Evolutionary conservation across 1,140 invertebrate genomes (phyloP).

Genomic region (Sinella curviseta): DNA sequence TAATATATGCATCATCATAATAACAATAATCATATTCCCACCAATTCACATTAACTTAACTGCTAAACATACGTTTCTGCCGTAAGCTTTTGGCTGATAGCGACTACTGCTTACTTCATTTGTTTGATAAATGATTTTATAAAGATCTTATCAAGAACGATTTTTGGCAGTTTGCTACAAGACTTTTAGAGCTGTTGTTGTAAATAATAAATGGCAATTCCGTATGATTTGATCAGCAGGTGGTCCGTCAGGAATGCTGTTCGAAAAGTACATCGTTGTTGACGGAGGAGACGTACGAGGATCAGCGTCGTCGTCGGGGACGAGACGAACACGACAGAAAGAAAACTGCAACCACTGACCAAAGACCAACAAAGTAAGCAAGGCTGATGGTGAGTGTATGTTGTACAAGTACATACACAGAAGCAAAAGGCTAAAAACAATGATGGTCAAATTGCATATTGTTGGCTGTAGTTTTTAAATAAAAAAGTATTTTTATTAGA

Average conservation of each 20-base stretch:
- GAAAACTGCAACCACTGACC: too few relatives aligned
- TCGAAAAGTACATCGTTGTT: neutral
- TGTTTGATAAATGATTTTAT: slow-evolving; percentile 17
- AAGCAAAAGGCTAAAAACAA: too few relatives aligned
- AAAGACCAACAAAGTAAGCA: too few relatives aligned
- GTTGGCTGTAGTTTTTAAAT: too few relatives aligned
- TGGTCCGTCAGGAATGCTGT: slow-evolving; percentile 12
- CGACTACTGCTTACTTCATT: too few relatives aligned
- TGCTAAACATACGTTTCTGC: too few relatives aligned
- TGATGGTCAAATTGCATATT: too few relatives aligned
- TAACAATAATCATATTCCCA: neutral
- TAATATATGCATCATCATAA: too few relatives aligned
- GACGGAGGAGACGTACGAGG: neutral
- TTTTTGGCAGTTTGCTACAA: neutral
- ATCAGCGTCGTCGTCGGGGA: neutral
- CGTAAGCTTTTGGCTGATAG: too few relatives aligned
- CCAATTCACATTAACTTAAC: neutral
- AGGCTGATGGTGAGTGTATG: too few relatives aligned
- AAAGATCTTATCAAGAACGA: slow-evolving; percentile 1
- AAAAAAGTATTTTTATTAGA: too few relatives aligned
- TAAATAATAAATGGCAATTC: slow-evolving; percentile 1
- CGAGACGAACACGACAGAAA: neutral
- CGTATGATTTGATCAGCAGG: slow-evolving; percentile 12
- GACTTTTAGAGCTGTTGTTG: neutral
- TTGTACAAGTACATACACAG: too few relatives aligned